Evolutionary conservation across 2,888 invertebrate species (phyloP).

Genomic region (Parnassius glacialis): DNA sequence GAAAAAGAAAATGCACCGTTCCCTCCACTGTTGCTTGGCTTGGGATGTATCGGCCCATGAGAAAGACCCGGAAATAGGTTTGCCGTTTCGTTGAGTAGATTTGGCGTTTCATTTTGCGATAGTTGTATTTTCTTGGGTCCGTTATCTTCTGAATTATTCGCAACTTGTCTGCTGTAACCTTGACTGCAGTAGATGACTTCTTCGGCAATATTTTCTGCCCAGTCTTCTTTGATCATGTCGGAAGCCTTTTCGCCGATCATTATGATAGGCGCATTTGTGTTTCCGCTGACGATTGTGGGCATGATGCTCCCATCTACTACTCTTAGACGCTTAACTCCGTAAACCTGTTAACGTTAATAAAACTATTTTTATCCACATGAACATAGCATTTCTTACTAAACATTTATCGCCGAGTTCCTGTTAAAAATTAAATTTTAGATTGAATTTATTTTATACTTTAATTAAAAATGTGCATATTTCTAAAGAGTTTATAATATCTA

Average conservation of each 20-base stretch:
- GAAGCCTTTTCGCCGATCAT: slow-evolving; percentile 93
- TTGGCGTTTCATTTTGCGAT: slow-evolving; percentile 29
- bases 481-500: too few relatives aligned
- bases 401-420: too few relatives aligned
- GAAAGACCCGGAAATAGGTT: slow-evolving; percentile 52
- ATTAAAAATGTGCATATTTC: too few relatives aligned
- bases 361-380: neutral
- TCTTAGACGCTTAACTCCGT: slow-evolving; percentile 84
- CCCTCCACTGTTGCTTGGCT: neutral
- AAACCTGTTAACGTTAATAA: slow-evolving; percentile 65
- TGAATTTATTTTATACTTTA: too few relatives aligned
- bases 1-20: neutral
- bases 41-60: slow-evolving; percentile 6
- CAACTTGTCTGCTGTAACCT: slow-evolving; percentile 30
- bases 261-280: slow-evolving; percentile 90
- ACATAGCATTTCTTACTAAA: too few relatives aligned
- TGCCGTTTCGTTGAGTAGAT: slow-evolving; percentile 60
- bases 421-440: too few relatives aligned
- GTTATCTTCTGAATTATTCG: slow-evolving; percentile 35
- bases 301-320: slow-evolving; percentile 92
- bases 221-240: slow-evolving; percentile 90
- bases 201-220: slow-evolving; percentile 55
- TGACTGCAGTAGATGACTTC: slow-evolving; percentile 35
- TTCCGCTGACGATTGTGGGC: slow-evolving; percentile 89
- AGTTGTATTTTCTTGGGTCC: slow-evolving; percentile 34